A percentile compares a stretch with the other conserved stretches of the same genome.
These are phyloP conservation scores for Chaetodon trifascialis DNA, from an alignment of 2,113 vertebrate species.

Conservation along the genomic window DNA sequence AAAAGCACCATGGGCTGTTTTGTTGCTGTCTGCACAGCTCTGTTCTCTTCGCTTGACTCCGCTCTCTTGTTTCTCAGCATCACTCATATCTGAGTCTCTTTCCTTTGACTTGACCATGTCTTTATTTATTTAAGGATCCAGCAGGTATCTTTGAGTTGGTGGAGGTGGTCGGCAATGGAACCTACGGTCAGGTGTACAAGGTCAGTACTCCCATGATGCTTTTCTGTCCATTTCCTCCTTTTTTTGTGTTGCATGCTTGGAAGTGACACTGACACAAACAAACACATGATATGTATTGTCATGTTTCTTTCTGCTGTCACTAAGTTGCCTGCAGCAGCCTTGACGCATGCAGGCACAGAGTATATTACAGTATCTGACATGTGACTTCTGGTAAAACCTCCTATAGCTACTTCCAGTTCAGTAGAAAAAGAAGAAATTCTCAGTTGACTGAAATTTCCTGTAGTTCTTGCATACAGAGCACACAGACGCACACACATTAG, in stretches of 20 bases:
- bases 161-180: slow-evolving; percentile 87
- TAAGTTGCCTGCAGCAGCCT: background rate
- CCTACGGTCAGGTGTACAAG: slow-evolving; percentile 90
- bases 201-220: slow-evolving; percentile 32
- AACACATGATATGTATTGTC: background rate
- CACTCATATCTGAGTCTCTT: background rate
- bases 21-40: background rate
- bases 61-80: background rate
- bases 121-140: slow-evolving; percentile 85
- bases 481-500: background rate
- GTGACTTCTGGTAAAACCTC: slow-evolving; percentile 43
- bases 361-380: background rate
- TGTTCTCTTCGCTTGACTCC: background rate
- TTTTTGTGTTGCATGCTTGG: background rate
- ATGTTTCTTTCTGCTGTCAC: too few relatives aligned
- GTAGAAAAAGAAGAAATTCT: slow-evolving; percentile 8
- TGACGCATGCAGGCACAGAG: background rate
- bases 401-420: slow-evolving; percentile 35
- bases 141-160: slow-evolving; percentile 95
- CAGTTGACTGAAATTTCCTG: slow-evolving; percentile 48
- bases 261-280: background rate
- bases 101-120: background rate
- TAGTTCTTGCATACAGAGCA: background rate
- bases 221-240: background rate
- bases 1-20: background rate